Percentiles rank a stretch among this genome's conserved stretches.
These are phyloP conservation scores for Chrysochloris asiatica DNA, from an alignment of 2,113 vertebrate species.

Conservation along the genomic window DNA sequence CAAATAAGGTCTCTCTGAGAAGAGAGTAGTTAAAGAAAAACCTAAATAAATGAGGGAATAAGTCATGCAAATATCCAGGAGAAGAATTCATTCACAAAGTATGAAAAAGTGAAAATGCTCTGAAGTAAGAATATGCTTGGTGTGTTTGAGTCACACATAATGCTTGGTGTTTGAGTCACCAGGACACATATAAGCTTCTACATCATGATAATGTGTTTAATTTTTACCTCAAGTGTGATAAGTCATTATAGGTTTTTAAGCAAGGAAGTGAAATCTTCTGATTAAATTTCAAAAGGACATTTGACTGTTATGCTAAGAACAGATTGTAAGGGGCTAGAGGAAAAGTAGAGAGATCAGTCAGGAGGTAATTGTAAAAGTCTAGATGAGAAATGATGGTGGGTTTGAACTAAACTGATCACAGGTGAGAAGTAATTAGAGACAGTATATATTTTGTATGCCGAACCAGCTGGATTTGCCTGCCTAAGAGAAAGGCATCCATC, in stretches of 20 bases:
- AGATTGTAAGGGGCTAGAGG: not conserved
- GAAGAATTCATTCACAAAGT: too few species aligned
- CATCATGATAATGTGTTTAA: not conserved
- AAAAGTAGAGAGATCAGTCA: not conserved
- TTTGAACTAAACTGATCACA: not conserved
- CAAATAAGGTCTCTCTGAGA: too few species aligned
- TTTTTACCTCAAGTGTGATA: conserved; percentile 10
- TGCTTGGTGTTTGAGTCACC: too few species aligned
- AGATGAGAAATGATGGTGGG: not conserved
- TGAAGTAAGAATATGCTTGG: not conserved
- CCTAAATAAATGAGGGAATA: too few species aligned
- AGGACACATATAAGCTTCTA: not conserved
- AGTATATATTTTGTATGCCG: not conserved
- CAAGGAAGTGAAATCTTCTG: not conserved
- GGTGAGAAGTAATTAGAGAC: not conserved
- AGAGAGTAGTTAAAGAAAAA: too few species aligned
- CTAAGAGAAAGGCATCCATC: not conserved
- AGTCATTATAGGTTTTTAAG: not conserved
- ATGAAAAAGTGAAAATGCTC: not conserved
- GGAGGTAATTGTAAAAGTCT: not conserved
- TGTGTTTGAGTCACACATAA: too few species aligned
- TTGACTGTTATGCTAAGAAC: not conserved
- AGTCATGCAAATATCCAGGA: too few species aligned
- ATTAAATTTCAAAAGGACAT: not conserved
- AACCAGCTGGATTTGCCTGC: not conserved